Conservation (phyloP, 2,888 invertebrate genomes). For the Oeneis ivallda region DNA sequence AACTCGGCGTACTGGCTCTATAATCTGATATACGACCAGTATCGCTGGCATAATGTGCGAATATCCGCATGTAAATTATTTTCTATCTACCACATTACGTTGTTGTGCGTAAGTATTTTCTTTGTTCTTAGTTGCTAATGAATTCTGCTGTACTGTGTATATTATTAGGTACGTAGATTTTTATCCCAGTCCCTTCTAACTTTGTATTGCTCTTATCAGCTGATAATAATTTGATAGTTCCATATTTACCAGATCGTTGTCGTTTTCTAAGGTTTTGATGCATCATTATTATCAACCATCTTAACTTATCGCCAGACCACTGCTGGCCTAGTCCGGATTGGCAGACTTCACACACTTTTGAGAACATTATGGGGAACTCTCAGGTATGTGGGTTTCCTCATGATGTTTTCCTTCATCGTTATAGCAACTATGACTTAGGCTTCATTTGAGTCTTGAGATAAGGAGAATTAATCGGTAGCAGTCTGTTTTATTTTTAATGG, state of each 20-base stretch:
- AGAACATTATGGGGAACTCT: too few species aligned
- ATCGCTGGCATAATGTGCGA: conserved; percentile 30
- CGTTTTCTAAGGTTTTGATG: not conserved
- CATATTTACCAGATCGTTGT: too few species aligned
- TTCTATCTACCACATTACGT: not conserved
- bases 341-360: too few species aligned
- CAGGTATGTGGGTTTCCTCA: too few species aligned
- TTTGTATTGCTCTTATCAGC: not conserved
- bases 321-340: too few species aligned
- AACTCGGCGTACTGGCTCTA: conserved; percentile 28
- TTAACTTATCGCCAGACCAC: too few species aligned
- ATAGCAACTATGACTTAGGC: not conserved
- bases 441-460: not conserved
- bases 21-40: conserved; percentile 31
- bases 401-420: too few species aligned
- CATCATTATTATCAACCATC: too few species aligned
- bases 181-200: not conserved
- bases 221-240: not conserved
- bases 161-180: not conserved
- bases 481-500: too few species aligned
- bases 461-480: not conserved
- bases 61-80: conserved; percentile 22
- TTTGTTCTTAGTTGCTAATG: conserved; percentile 8
- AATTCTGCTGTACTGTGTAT: not conserved
- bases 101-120: conserved; percentile 8